Evolutionary conservation across 2,113 vertebrate species (phyloP), one percentile per base, ranked within the genome.

Genomic region (Eleginops maclovinus): DNA sequence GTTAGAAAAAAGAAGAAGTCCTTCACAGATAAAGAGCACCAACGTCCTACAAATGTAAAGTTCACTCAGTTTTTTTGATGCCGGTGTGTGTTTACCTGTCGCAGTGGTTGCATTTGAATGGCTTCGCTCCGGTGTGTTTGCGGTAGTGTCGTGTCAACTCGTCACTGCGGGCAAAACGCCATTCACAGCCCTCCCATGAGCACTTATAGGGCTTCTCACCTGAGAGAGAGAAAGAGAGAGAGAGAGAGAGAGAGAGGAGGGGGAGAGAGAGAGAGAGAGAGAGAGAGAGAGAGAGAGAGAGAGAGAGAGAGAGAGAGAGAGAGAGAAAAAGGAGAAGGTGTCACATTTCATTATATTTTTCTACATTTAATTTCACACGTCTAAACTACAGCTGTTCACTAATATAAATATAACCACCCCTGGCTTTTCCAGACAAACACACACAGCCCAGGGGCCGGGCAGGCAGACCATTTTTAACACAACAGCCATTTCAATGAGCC

Each of bases 41-140:
- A 6, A 19, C 3, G 59, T 47, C 17, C 41, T 47, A 1, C 21
- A 51, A 24, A 60, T 40, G 36, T 43, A 54, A 44, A 63, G 6
- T 4, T 26, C 0, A 9, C 4, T 28, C 3, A 22, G 54, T 31
- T 31, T 40, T 26, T 26, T 7, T 1, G 43, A 31, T 21, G 26
- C 13, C 21, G 21, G 61, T 70, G 62, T 68, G 55, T 71, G 51
- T 78, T 81, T 84, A 98, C 97, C 97, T 98, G 96, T 98, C 97
- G 91, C 97, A 98, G 94, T 98, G 97, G 96, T 97, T 98, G 95
- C 97, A 98, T 94, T 98, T 98, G 93, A 98, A 98, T 92, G 97
- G 97, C 90, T 98, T 97, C 83, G 97, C 97, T 89, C 97, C 97
- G 81, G 97, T 98, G 95, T 98, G 97, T 96, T 98, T 98, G 95